Evolutionary conservation across 2,888 invertebrate species (phyloP).

Genomic region (Achlya flavicornis): DNA sequence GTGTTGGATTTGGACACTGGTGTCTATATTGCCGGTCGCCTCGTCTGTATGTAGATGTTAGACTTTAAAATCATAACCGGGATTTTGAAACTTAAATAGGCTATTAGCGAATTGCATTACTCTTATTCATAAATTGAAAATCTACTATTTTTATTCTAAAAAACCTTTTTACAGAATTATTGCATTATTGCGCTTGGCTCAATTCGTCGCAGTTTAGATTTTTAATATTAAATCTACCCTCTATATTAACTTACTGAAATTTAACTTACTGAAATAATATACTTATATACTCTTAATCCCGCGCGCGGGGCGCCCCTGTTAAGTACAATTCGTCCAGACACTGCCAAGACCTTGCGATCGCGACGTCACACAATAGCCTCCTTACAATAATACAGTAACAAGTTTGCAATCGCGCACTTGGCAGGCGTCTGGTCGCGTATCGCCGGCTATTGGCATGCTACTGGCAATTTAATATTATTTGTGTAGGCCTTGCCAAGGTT

Average conservation of each 20-base stretch:
- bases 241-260: background rate
- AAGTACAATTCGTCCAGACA: slow-evolving; percentile 4
- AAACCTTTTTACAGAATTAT: background rate
- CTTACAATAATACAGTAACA: slow-evolving; percentile 19
- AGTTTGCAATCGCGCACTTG: slow-evolving; percentile 65
- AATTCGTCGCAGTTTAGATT: too few species aligned
- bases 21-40: slow-evolving; percentile 20
- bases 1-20: slow-evolving; percentile 29
- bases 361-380: slow-evolving; percentile 3
- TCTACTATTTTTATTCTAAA: too few species aligned
- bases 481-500: slow-evolving; percentile 74
- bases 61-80: too few species aligned
- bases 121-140: too few species aligned
- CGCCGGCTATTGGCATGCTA: slow-evolving; percentile 73
- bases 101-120: too few species aligned
- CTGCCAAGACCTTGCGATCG: slow-evolving; percentile 8
- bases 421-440: slow-evolving; percentile 52
- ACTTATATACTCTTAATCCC: background rate
- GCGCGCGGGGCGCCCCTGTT: background rate
- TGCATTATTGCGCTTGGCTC: too few species aligned
- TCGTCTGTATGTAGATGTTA: slow-evolving; percentile 2
- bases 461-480: slow-evolving; percentile 81
- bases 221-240: slow-evolving; percentile 1
- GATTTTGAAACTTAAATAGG: too few species aligned
- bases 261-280: background rate